Conservation (phyloP, 53 echinoderm and acorn worm genomes). For the Paracentrotus lividus region DNA sequence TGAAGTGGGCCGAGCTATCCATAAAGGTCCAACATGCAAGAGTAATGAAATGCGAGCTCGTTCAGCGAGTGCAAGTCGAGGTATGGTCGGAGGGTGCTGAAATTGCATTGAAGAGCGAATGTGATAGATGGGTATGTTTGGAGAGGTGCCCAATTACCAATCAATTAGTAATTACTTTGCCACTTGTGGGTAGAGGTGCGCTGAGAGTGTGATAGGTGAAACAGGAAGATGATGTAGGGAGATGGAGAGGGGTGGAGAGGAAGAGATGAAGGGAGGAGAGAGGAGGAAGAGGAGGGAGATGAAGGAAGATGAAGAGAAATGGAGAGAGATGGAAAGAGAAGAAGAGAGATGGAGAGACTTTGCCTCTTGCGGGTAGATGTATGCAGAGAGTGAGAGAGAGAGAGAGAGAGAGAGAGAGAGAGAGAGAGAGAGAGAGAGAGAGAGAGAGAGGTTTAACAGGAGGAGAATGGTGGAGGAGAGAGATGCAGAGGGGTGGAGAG, state of each 20-base stretch:
- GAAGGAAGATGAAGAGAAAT: background rate
- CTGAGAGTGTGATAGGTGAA: no score
- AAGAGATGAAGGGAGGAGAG: background rate
- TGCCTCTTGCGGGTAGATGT: background rate
- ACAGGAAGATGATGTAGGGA: background rate
- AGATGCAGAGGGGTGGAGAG: no score
- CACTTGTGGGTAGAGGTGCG: background rate
- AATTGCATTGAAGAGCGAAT: background rate
- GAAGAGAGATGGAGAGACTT: background rate
- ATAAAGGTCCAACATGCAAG: background rate
- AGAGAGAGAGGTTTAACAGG: no score
- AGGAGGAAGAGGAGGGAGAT: background rate
- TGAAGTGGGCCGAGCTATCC: background rate
- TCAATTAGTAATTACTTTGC: slow-evolving; percentile 55
- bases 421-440: background rate
- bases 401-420: background rate
- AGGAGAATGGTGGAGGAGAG: no score
- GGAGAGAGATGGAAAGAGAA: background rate
- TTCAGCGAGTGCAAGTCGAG: background rate
- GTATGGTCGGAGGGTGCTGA: background rate
- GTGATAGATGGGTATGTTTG: slow-evolving; percentile 13
- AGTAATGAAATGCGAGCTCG: background rate
- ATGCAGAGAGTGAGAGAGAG: background rate
- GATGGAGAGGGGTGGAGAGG: background rate
- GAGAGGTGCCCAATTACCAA: slow-evolving; percentile 46